phyloP scores from a whole-genome alignment of 2,113 vertebrate genomes.

The Catharus fuscescens region DNA sequence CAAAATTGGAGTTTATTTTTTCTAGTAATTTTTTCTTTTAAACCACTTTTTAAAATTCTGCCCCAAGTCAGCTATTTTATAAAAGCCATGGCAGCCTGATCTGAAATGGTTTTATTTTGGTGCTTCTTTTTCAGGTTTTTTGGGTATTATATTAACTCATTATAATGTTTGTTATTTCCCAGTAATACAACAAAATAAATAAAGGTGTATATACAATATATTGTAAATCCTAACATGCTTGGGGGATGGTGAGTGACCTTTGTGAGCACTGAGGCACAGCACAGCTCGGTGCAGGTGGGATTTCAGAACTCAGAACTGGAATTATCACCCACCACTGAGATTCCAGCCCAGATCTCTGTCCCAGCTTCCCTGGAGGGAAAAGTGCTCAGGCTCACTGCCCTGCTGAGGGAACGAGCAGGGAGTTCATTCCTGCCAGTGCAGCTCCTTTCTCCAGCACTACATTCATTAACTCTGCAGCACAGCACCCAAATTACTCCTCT shows the following conservation, averaged over 20 bases:
- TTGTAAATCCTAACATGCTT: rapidly evolving
- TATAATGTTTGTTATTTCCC: background rate
- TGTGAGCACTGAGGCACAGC: rapidly evolving
- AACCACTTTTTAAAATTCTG: background rate
- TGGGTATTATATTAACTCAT: background rate
- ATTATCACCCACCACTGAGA: background rate
- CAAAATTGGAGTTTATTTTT: background rate
- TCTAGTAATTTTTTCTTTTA: background rate
- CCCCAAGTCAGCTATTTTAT: background rate
- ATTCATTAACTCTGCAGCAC: background rate
- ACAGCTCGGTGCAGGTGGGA: background rate
- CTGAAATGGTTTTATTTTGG: background rate
- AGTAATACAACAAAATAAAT: rapidly evolving
- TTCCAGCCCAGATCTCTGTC: background rate
- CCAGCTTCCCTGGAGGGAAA: background rate
- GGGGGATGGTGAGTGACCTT: background rate
- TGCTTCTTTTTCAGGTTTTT: background rate
- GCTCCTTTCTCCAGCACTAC: rapidly evolving
- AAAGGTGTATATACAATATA: rapidly evolving
- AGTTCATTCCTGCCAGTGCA: background rate
- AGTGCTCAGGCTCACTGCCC: background rate
- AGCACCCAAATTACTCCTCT: background rate
- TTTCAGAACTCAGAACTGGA: background rate
- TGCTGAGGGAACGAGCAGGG: background rate
- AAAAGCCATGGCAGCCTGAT: background rate